phyloP scores from a whole-genome alignment of 1,140 invertebrate species.

The Apis cerana region DNA sequence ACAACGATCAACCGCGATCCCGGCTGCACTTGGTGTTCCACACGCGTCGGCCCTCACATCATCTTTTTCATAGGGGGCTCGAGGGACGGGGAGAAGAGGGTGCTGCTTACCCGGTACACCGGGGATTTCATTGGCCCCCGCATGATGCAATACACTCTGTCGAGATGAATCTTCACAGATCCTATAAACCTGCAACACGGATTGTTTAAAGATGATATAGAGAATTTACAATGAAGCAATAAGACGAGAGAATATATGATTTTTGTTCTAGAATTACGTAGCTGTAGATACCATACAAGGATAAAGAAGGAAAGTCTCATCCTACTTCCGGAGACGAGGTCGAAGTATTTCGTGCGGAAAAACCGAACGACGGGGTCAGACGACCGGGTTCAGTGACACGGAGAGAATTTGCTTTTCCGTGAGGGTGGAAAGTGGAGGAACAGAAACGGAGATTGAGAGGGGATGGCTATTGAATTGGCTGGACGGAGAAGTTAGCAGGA shows the following conservation, averaged over 20 bases:
- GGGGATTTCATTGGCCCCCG: conserved; percentile 36
- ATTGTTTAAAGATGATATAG: not conserved
- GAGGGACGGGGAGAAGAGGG: conserved; percentile 32
- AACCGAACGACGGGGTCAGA: conserved; percentile 78
- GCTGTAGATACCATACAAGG: not conserved
- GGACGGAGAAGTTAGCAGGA: conserved; percentile 21
- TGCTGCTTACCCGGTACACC: conserved; percentile 41
- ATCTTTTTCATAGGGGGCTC: conserved; percentile 15
- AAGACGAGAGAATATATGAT: not conserved
- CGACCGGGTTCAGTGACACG: conserved; percentile 77
- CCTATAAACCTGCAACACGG: not conserved
- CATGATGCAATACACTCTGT: conserved; percentile 25
- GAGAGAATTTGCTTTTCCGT: conserved; percentile 76
- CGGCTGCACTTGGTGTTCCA: conserved; percentile 58
- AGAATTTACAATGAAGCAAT: not conserved
- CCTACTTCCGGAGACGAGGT: conserved; percentile 71
- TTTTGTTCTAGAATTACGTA: not conserved
- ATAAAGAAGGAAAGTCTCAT: conserved; percentile 44
- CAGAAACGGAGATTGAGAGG: conserved; percentile 3
- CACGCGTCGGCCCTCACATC: conserved; percentile 61
- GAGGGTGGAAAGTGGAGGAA: conserved; percentile 43
- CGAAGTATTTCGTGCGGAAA: conserved; percentile 76
- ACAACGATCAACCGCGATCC: conserved; percentile 34
- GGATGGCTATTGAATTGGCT: not conserved
- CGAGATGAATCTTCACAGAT: not conserved